Conservation (phyloP, 2,888 invertebrate species). For the Electrophaes corylata region DNA sequence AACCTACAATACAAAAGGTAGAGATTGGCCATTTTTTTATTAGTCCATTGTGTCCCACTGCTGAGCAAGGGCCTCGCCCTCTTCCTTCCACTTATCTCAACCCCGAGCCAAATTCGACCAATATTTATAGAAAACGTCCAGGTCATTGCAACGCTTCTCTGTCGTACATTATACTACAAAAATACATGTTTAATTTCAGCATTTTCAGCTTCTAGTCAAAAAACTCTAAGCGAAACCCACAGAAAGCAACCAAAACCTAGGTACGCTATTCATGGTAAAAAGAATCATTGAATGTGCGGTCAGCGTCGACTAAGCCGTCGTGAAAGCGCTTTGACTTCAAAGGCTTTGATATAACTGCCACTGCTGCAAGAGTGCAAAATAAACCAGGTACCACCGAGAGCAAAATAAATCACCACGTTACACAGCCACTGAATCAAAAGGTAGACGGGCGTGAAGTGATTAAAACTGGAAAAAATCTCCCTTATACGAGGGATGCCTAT, state of each 20-base stretch:
- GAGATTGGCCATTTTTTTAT: no score
- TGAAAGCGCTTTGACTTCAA: constrained; percentile 81
- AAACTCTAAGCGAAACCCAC: constrained; percentile 9
- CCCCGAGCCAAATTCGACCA: no score
- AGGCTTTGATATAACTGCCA: constrained; percentile 74
- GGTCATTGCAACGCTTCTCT: no score
- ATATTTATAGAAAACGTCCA: no score
- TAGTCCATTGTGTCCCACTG: no score
- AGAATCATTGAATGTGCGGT: constrained; percentile 76
- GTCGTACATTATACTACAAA: background rate
- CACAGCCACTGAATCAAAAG: constrained; percentile 82
- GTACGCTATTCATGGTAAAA: constrained; percentile 65
- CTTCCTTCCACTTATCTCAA: no score
- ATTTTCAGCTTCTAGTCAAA: constrained; percentile 11
- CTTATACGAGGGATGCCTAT: constrained; percentile 64
- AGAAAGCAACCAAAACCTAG: constrained; percentile 47
- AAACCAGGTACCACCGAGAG: constrained; percentile 70
- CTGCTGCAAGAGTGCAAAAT: constrained; percentile 53
- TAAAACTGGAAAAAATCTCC: constrained; percentile 78
- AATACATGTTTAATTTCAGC: constrained; percentile 7
- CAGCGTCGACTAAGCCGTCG: constrained; percentile 62
- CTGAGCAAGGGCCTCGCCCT: no score
- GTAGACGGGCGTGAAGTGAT: constrained; percentile 81
- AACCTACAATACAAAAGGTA: no score
- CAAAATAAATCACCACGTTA: constrained; percentile 82